Evolutionary conservation across 2,888 invertebrate genomes (phyloP).

Genomic region (Melinopterus prodromus): DNA sequence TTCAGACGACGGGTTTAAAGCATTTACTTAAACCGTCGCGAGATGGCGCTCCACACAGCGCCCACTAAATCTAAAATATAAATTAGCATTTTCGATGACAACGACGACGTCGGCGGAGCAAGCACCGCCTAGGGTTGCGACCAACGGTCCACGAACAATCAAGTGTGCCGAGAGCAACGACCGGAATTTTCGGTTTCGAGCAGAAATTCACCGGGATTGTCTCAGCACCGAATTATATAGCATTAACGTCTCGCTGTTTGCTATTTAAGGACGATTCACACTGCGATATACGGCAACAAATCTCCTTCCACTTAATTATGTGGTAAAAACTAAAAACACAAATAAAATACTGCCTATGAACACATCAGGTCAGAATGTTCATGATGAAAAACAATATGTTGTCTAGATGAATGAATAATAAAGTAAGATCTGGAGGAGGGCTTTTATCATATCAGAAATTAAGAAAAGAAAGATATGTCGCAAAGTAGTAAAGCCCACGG

Average conservation of each 20-base stretch:
- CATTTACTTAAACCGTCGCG: constrained; percentile 31
- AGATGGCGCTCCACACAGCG: constrained; percentile 31
- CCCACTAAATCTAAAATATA: constrained; percentile 33
- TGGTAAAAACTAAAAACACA: too few species aligned
- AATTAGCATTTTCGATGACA: constrained; percentile 32
- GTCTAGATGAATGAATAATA: too few species aligned
- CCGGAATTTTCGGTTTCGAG: constrained; percentile 43
- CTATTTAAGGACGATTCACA: background rate
- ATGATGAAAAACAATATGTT: too few species aligned
- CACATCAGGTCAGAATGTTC: too few species aligned
- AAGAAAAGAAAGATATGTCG: too few species aligned
- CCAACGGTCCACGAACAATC: constrained; percentile 52
- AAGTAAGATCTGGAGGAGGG: too few species aligned
- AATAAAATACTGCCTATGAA: too few species aligned
- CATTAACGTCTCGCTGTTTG: background rate
- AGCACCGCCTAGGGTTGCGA: constrained; percentile 36
- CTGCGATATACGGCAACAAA: background rate
- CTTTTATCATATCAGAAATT: too few species aligned
- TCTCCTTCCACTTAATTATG: background rate
- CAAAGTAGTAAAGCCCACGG: too few species aligned
- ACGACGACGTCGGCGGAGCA: background rate
- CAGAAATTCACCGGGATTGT: constrained; percentile 37
- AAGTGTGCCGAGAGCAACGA: constrained; percentile 49
- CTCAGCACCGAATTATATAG: constrained; percentile 15
- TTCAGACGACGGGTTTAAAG: constrained; percentile 16